Conservation (phyloP, 2,888 invertebrate genomes). For the Invenusta paracnida region DNA sequence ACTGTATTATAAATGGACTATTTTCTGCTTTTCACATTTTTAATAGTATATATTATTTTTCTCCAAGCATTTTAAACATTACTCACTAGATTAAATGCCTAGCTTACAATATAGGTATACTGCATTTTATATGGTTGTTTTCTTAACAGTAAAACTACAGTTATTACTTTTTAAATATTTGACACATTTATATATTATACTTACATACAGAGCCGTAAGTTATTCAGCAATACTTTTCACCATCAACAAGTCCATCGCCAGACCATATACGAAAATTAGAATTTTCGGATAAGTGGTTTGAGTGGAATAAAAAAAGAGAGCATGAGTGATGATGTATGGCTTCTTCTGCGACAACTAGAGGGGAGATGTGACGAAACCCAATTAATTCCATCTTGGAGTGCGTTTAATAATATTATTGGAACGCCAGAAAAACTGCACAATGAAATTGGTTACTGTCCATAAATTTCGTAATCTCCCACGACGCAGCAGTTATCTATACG, state of each 20-base stretch:
- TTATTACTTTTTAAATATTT: background rate
- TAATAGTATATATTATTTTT: too few species aligned
- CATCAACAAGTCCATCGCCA: conserved; percentile 17
- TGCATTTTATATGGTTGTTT: background rate
- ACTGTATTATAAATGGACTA: background rate
- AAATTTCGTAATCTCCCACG: background rate
- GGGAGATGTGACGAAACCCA: conserved; percentile 10
- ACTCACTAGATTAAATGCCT: too few species aligned
- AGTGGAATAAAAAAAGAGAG: conserved; percentile 17
- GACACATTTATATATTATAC: conserved; percentile 10
- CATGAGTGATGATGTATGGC: background rate
- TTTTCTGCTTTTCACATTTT: background rate
- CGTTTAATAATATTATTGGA: conserved; percentile 2
- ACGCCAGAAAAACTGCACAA: background rate
- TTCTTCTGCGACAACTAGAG: conserved; percentile 23
- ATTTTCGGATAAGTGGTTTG: conserved; percentile 1
- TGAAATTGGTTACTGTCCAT: too few species aligned
- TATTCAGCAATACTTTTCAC: conserved; percentile 9
- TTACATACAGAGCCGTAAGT: background rate
- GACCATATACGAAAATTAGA: conserved; percentile 1
- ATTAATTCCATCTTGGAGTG: background rate
- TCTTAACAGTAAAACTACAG: background rate
- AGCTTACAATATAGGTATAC: too few species aligned
- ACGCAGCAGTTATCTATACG: conserved; percentile 12
- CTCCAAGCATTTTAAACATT: too few species aligned